Conservation (phyloP, 1,140 invertebrate genomes). For the Forficula auricularia region DNA sequence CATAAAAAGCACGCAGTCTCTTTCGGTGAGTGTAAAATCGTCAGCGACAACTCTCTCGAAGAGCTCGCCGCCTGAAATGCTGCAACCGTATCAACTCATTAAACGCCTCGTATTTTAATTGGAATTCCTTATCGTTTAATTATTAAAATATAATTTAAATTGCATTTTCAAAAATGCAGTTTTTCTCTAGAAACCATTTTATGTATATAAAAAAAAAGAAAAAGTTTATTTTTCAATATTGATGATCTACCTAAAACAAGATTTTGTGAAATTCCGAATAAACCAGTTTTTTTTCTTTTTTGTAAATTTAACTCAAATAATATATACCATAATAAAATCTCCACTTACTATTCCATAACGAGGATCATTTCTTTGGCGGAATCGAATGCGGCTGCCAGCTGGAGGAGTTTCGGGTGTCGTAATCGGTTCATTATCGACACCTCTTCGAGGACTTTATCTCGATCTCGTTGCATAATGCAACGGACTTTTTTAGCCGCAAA, state of each 20-base stretch:
- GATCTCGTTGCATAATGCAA: conserved; percentile 61
- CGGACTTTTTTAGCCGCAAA: conserved; percentile 85
- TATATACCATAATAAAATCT: conserved; percentile 16
- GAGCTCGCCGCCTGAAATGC: conserved; percentile 78
- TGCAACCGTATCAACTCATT: conserved; percentile 25
- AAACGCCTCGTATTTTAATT: not conserved
- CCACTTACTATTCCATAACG: conserved; percentile 91
- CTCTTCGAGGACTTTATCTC: conserved; percentile 72
- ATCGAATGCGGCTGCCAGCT: conserved; percentile 74
- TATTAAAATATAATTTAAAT: not conserved
- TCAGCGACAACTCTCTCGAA: conserved; percentile 83
- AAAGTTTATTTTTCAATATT: too few species aligned
- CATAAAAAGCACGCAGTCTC: conserved; percentile 79
- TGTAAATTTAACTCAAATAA: conserved; percentile 1
- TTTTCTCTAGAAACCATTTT: too few species aligned
- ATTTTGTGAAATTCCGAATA: too few species aligned
- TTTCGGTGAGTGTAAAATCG: conserved; percentile 78
- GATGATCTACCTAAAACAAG: too few species aligned
- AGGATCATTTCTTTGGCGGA: conserved; percentile 71
- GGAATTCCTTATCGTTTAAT: not conserved
- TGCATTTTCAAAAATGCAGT: too few species aligned
- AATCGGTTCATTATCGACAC: conserved; percentile 82
- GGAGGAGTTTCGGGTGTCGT: conserved; percentile 75
- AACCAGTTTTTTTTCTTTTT: conserved; percentile 3
- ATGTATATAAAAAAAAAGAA: too few species aligned